Conservation (phyloP, 2,888 invertebrate genomes). For the Cremastinae sp. region DNA sequence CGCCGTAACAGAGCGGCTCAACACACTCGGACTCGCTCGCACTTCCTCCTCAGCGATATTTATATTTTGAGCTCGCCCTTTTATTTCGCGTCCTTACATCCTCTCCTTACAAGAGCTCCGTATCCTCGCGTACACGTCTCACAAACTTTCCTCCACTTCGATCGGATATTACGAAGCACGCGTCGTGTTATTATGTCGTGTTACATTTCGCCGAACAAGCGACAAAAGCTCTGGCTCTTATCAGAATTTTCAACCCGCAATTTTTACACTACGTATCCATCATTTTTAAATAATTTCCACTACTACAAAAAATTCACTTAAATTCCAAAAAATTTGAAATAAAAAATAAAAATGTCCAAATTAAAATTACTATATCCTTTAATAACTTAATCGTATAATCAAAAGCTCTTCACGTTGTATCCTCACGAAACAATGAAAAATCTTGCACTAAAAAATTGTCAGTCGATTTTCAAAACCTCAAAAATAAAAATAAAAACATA, state of each 20-base stretch:
- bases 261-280: slow-evolving; percentile 8
- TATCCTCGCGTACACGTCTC: slow-evolving; percentile 1
- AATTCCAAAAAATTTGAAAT: too few relatives aligned
- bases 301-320: too few relatives aligned
- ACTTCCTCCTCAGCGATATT: background rate
- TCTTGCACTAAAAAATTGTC: background rate
- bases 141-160: slow-evolving; percentile 5
- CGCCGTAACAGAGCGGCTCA: slow-evolving; percentile 35
- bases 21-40: slow-evolving; percentile 9
- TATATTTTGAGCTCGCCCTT: slow-evolving; percentile 20
- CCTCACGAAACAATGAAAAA: background rate
- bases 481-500: background rate
- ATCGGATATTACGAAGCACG: slow-evolving; percentile 65
- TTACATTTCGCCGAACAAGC: slow-evolving; percentile 69
- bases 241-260: slow-evolving; percentile 2
- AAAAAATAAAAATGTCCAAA: too few relatives aligned
- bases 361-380: too few relatives aligned
- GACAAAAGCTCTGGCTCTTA: slow-evolving; percentile 31
- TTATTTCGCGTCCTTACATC: slow-evolving; percentile 62
- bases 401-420: too few relatives aligned
- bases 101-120: slow-evolving; percentile 45
- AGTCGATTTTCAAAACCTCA: background rate
- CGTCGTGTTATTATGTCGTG: slow-evolving; percentile 68
- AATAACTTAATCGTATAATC: too few relatives aligned
- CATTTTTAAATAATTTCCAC: too few relatives aligned